Evolutionary conservation across 2,888 invertebrate genomes (phyloP).

Genomic region (Arenicola marina): DNA sequence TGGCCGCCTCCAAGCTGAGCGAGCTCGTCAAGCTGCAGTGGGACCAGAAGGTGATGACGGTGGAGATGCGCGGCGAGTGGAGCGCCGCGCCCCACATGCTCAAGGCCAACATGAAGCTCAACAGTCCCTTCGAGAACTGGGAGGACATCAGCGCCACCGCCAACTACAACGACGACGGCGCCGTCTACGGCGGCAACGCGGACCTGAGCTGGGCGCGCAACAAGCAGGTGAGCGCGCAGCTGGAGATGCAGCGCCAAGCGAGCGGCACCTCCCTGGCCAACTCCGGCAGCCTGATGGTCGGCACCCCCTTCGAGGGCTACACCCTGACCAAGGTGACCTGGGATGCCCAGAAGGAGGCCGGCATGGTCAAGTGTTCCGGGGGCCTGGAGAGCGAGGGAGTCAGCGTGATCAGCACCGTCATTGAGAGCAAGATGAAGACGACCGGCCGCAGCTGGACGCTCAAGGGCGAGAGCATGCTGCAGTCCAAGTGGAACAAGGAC

Average conservation of each 20-base stretch:
- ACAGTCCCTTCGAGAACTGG: conserved; percentile 25
- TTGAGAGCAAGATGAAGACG: conserved; percentile 7
- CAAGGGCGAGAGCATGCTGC: background rate
- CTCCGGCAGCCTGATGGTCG: conserved; percentile 22
- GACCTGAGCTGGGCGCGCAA: conserved; percentile 22
- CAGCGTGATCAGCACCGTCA: background rate
- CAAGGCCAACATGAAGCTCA: conserved; percentile 16
- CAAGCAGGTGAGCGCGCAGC: conserved; percentile 9
- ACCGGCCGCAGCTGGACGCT: background rate
- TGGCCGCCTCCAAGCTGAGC: conserved; percentile 12
- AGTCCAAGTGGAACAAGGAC: background rate
- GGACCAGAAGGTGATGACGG: conserved; percentile 8
- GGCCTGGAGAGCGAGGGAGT: conserved; percentile 10
- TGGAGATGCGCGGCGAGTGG: conserved; percentile 12
- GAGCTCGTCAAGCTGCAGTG: conserved; percentile 10
- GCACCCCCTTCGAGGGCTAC: conserved; percentile 17
- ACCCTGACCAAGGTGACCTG: conserved; percentile 14
- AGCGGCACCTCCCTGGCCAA: conserved; percentile 14
- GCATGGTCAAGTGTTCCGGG: conserved; percentile 7
- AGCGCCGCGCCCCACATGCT: conserved; percentile 1
- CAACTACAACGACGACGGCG: conserved; percentile 12
- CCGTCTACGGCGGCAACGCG: conserved; percentile 9
- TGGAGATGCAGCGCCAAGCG: conserved; percentile 15
- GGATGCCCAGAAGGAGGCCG: conserved; percentile 19
- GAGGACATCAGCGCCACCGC: conserved; percentile 11